Evolutionary conservation across 2,888 invertebrate genomes (phyloP).

Genomic region (Barypeithes pellucidus): DNA sequence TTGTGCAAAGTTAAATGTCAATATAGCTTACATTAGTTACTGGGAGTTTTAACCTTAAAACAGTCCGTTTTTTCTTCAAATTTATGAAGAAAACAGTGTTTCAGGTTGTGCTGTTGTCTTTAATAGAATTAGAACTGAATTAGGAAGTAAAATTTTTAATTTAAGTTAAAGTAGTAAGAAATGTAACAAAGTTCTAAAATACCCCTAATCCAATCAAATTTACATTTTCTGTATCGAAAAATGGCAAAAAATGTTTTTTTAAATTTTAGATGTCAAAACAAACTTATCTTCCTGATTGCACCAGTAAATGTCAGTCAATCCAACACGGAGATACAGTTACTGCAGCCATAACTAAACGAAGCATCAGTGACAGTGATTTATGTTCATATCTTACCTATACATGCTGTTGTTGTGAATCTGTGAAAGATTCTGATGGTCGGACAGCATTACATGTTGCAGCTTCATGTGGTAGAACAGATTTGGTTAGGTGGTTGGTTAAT

Average conservation of each 20-base stretch:
- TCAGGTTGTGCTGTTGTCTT: too few species aligned
- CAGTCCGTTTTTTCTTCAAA: too few species aligned
- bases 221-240: too few species aligned
- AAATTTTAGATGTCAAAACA: conserved; percentile 40
- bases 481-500: conserved; percentile 84
- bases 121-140: too few species aligned
- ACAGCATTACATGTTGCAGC: conserved; percentile 86
- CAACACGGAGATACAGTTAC: conserved; percentile 76
- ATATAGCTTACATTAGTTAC: too few species aligned
- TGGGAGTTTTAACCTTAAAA: too few species aligned
- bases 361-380: conserved; percentile 75
- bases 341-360: conserved; percentile 78
- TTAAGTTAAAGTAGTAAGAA: too few species aligned
- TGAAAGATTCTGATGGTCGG: conserved; percentile 76
- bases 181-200: too few species aligned
- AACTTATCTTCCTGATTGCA: conserved; percentile 71
- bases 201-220: too few species aligned
- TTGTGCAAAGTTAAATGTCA: too few species aligned
- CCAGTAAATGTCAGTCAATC: conserved; percentile 74
- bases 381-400: conserved; percentile 68
- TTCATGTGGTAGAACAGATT: conserved; percentile 79
- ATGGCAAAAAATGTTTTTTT: background rate
- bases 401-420: conserved; percentile 70
- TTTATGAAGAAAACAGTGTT: too few species aligned
- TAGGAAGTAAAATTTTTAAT: too few species aligned